A percentile compares a stretch with the other conserved stretches of the same genome.
These are phyloP conservation scores for Tipula lateralis DNA, from an alignment of 2,888 invertebrate genomes.

Conservation along the genomic window DNA sequence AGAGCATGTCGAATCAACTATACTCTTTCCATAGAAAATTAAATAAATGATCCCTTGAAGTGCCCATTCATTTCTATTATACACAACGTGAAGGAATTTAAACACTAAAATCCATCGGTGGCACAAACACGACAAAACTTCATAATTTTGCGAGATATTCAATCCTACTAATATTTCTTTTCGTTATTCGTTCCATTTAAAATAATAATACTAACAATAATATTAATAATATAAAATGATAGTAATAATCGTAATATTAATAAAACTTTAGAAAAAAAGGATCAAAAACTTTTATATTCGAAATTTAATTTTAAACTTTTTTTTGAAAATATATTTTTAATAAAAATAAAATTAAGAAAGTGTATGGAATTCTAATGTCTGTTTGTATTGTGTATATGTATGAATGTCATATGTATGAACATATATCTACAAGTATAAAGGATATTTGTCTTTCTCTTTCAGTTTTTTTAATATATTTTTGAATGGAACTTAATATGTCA, in stretches of 20 bases:
- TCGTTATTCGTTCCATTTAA: not conserved
- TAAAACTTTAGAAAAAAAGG: not conserved
- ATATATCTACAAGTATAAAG: not conserved
- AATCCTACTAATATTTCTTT: not conserved
- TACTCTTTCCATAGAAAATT: no score
- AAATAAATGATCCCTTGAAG: no score
- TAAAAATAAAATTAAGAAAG: not conserved
- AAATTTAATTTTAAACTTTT: conserved; percentile 4
- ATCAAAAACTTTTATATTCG: not conserved
- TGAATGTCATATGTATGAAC: not conserved
- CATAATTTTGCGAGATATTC: not conserved
- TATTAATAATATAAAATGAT: not conserved
- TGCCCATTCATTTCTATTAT: no score
- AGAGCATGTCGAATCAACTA: no score
- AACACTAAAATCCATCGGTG: not conserved
- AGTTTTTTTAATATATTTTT: not conserved
- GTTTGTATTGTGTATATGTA: not conserved
- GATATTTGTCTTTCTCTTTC: not conserved
- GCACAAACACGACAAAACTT: not conserved
- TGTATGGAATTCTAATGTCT: not conserved
- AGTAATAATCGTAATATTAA: conserved; percentile 3
- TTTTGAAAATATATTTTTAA: not conserved
- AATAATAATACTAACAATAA: not conserved
- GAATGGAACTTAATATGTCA: not conserved
- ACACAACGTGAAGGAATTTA: not conserved